Base-by-base conservation (phyloP, 1,140 invertebrate genomes). In the Nymphalis io region DNA sequence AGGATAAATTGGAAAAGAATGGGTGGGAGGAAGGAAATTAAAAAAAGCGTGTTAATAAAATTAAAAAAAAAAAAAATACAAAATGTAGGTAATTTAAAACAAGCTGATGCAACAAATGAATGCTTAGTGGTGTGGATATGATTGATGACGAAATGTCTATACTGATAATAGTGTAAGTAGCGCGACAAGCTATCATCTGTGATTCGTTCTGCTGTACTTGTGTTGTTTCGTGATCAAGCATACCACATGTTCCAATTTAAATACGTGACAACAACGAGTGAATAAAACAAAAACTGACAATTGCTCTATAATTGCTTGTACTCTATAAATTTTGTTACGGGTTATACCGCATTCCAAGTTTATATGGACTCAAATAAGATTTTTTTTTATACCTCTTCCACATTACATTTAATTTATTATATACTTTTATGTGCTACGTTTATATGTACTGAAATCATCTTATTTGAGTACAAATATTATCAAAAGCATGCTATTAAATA, bases 11-110 rank as follows among this genome's bases (percentile, higher is more conserved):
- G 83, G 83, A 81, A 84, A 69, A 76, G 81, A 80, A 74, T 40
- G 74, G 84, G 74, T 78, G 83, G 78, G 72, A 70, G 75, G 79
- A 82, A 76, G 79, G 65, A 89, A 90, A 88, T 89, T 88, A 89
- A 92, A 90, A 33, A 90, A 92, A 92, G 91, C 91, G 86, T 92
- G 91, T 92, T 92, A 92, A 92, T 92, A 91, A 92, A 93, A 90
- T 90, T 82, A 93, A 93, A 93, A 84, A 91, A 87, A 85, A 87
- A 88, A 84, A 33, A 33, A 3, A 33, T 33, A 82, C 79, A 84
- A 82, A 79, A 81, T 79, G 42, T 51, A 51, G 13, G 81, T 85
- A 83, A 82, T 33, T 79, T 86, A 85, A 82, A 75, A 65, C 57
- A 79, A 73, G 78, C 68, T 57, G 73, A 70, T 74, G 74, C 76